phyloP scores from a whole-genome alignment of 2,797 vertebrate species.

The Pangasius sanitwongsei region DNA sequence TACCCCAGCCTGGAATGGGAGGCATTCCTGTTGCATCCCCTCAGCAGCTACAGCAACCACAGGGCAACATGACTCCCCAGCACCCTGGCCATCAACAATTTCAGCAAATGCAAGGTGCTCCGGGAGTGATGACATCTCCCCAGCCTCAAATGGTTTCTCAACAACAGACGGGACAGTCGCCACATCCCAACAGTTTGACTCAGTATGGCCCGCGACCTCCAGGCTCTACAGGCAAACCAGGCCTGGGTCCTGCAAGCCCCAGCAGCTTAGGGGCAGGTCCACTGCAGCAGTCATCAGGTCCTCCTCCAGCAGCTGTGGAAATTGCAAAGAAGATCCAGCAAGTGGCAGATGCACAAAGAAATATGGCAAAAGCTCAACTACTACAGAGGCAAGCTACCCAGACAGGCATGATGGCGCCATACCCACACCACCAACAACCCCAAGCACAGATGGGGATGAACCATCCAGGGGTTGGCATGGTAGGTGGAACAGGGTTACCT shows the following conservation, averaged over 20 bases:
- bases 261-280: constrained; percentile 76
- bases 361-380: constrained; percentile 87
- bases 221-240: constrained; percentile 84
- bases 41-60: constrained; percentile 71
- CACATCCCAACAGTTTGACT: constrained; percentile 80
- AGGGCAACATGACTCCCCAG: constrained; percentile 63
- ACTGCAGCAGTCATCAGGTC: constrained; percentile 76
- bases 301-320: constrained; percentile 91
- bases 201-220: constrained; percentile 74
- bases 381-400: constrained; percentile 83
- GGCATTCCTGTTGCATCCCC: constrained; percentile 67
- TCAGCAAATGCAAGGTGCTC: constrained; percentile 65
- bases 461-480: constrained; percentile 74
- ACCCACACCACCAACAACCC: constrained; percentile 77
- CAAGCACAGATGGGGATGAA: constrained; percentile 80
- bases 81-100: constrained; percentile 81
- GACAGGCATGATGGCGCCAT: constrained; percentile 77
- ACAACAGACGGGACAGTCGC: constrained; percentile 75
- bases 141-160: constrained; percentile 89
- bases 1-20: constrained; percentile 68
- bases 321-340: constrained; percentile 97
- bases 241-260: constrained; percentile 84
- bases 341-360: constrained; percentile 92
- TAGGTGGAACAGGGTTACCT: constrained; percentile 68
- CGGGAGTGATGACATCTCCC: constrained; percentile 75